Conservation (phyloP, 2,113 vertebrate genomes). For the Todiramphus chloris region DNA sequence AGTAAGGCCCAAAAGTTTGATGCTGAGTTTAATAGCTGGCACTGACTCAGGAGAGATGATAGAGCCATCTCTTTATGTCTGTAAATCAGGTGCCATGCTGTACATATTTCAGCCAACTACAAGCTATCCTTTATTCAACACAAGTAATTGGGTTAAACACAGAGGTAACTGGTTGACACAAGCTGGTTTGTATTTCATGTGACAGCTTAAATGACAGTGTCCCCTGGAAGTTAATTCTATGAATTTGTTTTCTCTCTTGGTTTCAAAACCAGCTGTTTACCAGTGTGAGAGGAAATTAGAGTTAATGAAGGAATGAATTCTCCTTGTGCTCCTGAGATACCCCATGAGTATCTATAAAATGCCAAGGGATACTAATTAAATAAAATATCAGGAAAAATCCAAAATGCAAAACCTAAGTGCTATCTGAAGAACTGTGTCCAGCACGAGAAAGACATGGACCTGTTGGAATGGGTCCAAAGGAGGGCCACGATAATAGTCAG, state of each 20-base stretch:
- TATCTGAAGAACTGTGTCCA: background rate
- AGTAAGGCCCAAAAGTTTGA: background rate
- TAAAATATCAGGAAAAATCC: background rate
- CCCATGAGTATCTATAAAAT: background rate
- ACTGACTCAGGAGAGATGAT: fast-evolving
- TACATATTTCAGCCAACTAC: background rate
- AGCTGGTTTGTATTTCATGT: background rate
- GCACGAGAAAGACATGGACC: background rate
- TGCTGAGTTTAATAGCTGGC: background rate
- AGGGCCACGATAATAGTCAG: background rate
- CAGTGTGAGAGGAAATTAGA: background rate
- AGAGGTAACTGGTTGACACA: background rate
- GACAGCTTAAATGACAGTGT: background rate
- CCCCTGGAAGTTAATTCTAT: background rate
- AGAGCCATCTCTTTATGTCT: background rate
- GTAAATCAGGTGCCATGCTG: background rate
- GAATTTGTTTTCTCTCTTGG: background rate
- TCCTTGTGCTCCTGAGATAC: background rate
- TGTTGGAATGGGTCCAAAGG: background rate
- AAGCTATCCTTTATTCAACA: background rate
- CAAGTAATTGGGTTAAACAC: background rate
- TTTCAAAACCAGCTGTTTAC: constrained; percentile 17
- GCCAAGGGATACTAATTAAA: background rate
- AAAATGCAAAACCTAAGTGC: background rate
- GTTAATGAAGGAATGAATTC: background rate